These are phyloP conservation scores for Mesorhabditis sp. DNA, from an alignment of 2,888 invertebrate genomes.

Conservation along the genomic window DNA sequence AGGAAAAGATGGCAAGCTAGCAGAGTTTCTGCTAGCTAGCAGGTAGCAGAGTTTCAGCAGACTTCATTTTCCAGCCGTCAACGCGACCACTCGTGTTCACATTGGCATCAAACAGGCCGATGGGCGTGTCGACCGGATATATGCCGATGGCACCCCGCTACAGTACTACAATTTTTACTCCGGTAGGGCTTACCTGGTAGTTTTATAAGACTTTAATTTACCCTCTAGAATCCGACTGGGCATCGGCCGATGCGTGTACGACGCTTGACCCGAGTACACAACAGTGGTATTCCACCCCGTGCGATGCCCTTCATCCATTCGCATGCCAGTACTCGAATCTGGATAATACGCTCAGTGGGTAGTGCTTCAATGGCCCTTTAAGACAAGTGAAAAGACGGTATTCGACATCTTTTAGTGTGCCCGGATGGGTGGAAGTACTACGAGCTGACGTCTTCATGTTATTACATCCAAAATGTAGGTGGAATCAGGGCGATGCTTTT, in stretches of 20 bases:
- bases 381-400: too few relatives aligned
- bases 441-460: background rate
- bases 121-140: background rate
- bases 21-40: too few relatives aligned
- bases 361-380: too few relatives aligned
- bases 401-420: background rate
- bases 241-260: background rate
- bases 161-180: background rate
- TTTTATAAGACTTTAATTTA: background rate
- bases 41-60: too few relatives aligned
- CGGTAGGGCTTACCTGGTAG: background rate
- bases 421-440: background rate
- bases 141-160: background rate
- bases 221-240: background rate
- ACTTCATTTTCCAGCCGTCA: too few relatives aligned
- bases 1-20: too few relatives aligned
- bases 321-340: slow-evolving; percentile 3
- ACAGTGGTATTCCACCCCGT: background rate
- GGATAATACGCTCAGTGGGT: background rate
- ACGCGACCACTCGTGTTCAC: too few relatives aligned
- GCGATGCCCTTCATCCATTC: slow-evolving; percentile 1
- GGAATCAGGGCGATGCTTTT: too few relatives aligned
- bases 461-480: background rate
- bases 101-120: background rate
- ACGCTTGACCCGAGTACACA: background rate